phyloP scores from a whole-genome alignment of 1,140 invertebrate species.

The Tetramorium alpestre region DNA sequence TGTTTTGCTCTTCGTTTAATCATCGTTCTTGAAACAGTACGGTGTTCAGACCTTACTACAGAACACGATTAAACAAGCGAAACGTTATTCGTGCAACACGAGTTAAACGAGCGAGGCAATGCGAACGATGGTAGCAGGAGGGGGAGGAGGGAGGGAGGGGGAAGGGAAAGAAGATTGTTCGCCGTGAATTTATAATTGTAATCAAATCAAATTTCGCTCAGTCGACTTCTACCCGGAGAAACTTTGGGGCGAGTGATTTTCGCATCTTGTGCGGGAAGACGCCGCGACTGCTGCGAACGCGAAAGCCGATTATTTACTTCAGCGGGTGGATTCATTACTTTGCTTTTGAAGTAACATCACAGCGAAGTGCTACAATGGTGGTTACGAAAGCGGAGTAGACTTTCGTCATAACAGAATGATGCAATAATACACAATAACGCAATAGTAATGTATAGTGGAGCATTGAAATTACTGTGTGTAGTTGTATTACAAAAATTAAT shows the following conservation, averaged over 20 bases:
- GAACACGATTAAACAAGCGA: slow-evolving; percentile 42
- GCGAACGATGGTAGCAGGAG: slow-evolving; percentile 1
- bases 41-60: background rate
- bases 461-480: background rate
- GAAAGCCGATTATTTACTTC: slow-evolving; percentile 59
- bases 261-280: slow-evolving; percentile 28
- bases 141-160: background rate
- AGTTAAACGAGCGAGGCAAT: slow-evolving; percentile 51
- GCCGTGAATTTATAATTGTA: slow-evolving; percentile 60
- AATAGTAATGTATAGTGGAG: background rate
- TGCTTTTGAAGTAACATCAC: slow-evolving; percentile 50
- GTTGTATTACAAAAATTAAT: background rate
- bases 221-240: slow-evolving; percentile 47
- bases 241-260: slow-evolving; percentile 50
- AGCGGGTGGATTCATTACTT: slow-evolving; percentile 54
- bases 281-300: slow-evolving; percentile 27
- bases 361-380: slow-evolving; percentile 28
- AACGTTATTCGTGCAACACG: slow-evolving; percentile 50
- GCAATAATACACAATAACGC: slow-evolving; percentile 19
- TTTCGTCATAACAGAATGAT: slow-evolving; percentile 10
- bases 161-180: slow-evolving; percentile 42
- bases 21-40: slow-evolving; percentile 1
- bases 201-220: slow-evolving; percentile 57
- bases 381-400: slow-evolving; percentile 38
- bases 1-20: slow-evolving; percentile 1